These are phyloP conservation scores for Cepaea hortensis DNA, from an alignment of 2,888 invertebrate genomes.

Conservation along the genomic window DNA sequence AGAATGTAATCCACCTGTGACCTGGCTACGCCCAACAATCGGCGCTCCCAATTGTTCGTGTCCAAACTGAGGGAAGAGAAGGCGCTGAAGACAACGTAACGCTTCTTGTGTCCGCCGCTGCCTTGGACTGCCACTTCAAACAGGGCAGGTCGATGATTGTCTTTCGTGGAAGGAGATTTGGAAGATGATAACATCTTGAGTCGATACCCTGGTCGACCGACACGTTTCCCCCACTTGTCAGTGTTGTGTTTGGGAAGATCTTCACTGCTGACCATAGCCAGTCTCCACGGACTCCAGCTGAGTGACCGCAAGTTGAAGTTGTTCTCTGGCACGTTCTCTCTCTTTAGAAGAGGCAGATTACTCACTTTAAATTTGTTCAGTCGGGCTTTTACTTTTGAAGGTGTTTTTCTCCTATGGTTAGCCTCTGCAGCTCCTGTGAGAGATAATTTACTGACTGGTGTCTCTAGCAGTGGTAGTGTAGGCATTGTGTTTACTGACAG, in stretches of 20 bases:
- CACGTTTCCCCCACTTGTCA: not conserved
- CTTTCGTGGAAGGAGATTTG: not conserved
- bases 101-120: not conserved
- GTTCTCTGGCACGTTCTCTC: conserved; percentile 59
- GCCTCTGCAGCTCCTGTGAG: not conserved
- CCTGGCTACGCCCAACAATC: conserved; percentile 4
- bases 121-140: conserved; percentile 40
- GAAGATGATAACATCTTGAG: not conserved
- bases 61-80: conserved; percentile 24
- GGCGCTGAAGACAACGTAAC: conserved; percentile 27
- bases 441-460: not conserved
- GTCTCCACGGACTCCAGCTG: conserved; percentile 62
- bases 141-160: not conserved
- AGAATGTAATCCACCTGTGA: conserved; percentile 23
- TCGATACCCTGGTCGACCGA: conserved; percentile 18
- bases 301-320: conserved; percentile 56
- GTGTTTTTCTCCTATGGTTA: not conserved
- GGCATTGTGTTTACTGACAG: too few relatives aligned
- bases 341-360: conserved; percentile 42
- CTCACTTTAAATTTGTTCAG: conserved; percentile 26
- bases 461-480: too few relatives aligned
- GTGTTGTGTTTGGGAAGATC: not conserved
- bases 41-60: conserved; percentile 3
- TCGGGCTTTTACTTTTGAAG: not conserved
- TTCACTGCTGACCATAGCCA: conserved; percentile 47